Conservation (phyloP, 2,888 invertebrate species). For the Cheilosia grossa region DNA sequence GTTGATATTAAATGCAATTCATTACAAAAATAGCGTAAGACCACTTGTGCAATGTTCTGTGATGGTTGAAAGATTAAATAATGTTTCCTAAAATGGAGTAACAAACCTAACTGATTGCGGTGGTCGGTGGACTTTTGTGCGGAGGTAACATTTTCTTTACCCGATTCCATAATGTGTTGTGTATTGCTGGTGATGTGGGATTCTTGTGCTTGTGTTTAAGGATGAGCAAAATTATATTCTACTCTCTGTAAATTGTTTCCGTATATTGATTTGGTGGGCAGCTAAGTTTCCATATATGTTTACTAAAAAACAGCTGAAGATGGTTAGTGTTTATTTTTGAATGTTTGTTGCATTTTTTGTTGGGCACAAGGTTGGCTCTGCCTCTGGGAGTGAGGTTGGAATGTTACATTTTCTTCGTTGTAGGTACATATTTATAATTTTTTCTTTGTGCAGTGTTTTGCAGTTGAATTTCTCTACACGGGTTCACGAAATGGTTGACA, state of each 20-base stretch:
- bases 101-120: constrained; percentile 31
- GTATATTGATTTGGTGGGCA: background rate
- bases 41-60: constrained; percentile 1
- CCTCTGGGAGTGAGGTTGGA: background rate
- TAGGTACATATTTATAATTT: background rate
- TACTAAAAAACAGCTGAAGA: background rate
- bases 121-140: constrained; percentile 33
- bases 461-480: background rate
- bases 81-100: constrained; percentile 9
- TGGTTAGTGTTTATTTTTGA: background rate
- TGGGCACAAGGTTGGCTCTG: background rate
- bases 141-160: constrained; percentile 39
- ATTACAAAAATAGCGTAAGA: constrained; percentile 14
- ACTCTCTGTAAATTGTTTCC: background rate
- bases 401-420: background rate
- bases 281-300: background rate
- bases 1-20: constrained; percentile 16
- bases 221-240: background rate
- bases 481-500: background rate
- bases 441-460: background rate
- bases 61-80: constrained; percentile 33
- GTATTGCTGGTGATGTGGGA: no score
- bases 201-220: no score
- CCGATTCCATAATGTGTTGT: background rate
- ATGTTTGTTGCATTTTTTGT: background rate